phyloP scores from a whole-genome alignment of 2,113 vertebrate genomes.

The Chamaetylas fuelleborni region DNA sequence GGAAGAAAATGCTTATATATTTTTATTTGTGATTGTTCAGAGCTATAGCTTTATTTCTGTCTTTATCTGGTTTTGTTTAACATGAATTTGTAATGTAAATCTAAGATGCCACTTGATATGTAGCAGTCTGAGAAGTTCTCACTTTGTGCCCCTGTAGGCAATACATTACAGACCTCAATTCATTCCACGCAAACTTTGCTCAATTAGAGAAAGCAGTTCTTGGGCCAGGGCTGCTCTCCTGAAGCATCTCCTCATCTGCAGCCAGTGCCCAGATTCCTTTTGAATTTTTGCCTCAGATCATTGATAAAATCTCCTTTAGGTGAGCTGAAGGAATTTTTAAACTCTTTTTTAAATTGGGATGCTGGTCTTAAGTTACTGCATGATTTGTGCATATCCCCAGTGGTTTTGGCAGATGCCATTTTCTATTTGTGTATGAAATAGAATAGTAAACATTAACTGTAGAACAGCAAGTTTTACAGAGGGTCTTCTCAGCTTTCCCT shows the following conservation, averaged over 20 bases:
- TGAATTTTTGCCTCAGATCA: not conserved
- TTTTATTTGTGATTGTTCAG: not conserved
- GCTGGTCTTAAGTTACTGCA: not conserved
- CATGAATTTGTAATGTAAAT: not conserved
- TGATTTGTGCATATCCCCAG: not conserved
- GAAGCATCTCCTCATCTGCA: not conserved
- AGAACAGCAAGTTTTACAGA: not conserved
- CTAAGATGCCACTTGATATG: rapidly evolving
- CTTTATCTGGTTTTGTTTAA: not conserved
- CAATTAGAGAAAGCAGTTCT: not conserved
- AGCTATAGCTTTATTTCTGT: not conserved
- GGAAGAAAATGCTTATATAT: not conserved
- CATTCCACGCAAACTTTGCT: not conserved
- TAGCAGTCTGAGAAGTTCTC: not conserved
- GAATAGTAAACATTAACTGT: not conserved
- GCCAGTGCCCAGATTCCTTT: not conserved
- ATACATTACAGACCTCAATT: not conserved
- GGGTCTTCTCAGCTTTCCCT: not conserved
- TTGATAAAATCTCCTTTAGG: not conserved
- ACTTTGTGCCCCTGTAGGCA: not conserved
- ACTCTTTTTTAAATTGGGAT: not conserved
- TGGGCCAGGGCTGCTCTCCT: not conserved
- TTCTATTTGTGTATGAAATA: not conserved
- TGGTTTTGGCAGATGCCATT: not conserved
- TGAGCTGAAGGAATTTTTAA: not conserved